A percentile compares a stretch with the other conserved stretches of the same genome.
These are phyloP conservation scores for Steinernema feltiae DNA, from an alignment of 1,140 invertebrate genomes.

Conservation along the genomic window DNA sequence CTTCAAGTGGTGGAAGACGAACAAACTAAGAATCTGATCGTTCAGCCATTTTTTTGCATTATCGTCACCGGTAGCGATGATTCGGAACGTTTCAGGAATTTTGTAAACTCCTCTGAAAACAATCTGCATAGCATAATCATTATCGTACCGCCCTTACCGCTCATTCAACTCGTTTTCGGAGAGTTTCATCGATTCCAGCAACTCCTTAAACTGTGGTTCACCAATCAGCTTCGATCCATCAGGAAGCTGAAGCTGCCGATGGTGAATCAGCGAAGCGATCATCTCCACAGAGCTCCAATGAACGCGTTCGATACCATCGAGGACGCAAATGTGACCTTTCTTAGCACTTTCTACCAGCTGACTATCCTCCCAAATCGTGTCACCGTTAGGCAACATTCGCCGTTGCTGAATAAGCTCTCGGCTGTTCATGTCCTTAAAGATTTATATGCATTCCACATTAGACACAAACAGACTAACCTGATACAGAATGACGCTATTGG, in stretches of 20 bases:
- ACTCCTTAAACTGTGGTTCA: constrained; percentile 70
- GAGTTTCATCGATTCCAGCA: constrained; percentile 64
- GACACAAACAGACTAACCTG: constrained; percentile 62
- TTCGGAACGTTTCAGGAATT: constrained; percentile 81
- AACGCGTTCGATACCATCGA: constrained; percentile 85
- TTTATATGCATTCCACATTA: neutral
- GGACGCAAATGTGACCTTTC: constrained; percentile 75
- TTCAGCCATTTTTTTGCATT: constrained; percentile 76
- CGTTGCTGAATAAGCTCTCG: constrained; percentile 85
- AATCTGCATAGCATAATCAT: constrained; percentile 3
- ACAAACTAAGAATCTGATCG: constrained; percentile 80
- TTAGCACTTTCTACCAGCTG: constrained; percentile 78
- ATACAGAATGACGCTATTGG: constrained; percentile 84
- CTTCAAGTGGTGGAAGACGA: constrained; percentile 82
- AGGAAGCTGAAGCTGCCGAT: constrained; percentile 72
- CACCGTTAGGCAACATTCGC: constrained; percentile 75
- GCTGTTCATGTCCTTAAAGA: constrained; percentile 80
- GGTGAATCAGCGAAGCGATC: constrained; percentile 70
- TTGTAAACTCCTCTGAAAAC: constrained; percentile 63
- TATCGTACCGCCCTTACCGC: constrained; percentile 65
- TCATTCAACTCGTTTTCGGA: constrained; percentile 66
- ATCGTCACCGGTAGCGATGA: constrained; percentile 80
- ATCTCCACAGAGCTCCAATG: constrained; percentile 82
- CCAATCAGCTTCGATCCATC: constrained; percentile 74
- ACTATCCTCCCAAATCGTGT: constrained; percentile 85